Evolutionary conservation across 2,888 invertebrate genomes (phyloP), one percentile per base, ranked within the genome.

Genomic region (Antheraea yamamai): DNA sequence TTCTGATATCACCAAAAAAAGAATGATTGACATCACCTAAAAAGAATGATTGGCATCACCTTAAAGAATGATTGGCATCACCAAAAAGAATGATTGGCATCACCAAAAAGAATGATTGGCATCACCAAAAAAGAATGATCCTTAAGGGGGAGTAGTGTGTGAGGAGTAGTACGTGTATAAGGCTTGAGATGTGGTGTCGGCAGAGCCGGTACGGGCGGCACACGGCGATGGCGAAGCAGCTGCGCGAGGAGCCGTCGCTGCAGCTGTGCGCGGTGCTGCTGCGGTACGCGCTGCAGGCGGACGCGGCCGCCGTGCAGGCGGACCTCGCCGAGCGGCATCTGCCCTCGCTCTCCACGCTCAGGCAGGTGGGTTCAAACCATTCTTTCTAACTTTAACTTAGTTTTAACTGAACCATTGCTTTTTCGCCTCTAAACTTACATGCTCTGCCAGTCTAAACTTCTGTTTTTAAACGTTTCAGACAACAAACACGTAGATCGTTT

Each of bases 171-270:
- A 39, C 39, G 58, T 18, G 6, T 55, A 55, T 14, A 51, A 52
- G 12, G 16, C 14, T 52, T 20, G 20, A 20, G 2, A 4, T 12
- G 10, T 2, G n/a, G 18, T 66, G n/a, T 12, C 87, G 84, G 1
- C 91, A 98, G 98, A 98, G 98, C 89, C 98, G 98, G 73, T 98
- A 98, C 91, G 97, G 97, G 68, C 97, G 98, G 79, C 96, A 98
- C 85, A 98, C 98, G 51, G 97, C 98, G 47, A 95, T 99, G 85
- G 97, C 98, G 0, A 97, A 97, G 92, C 98, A 98, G 39, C 93
- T 99, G 39, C 98, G 98, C 89, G 98, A 98, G 91, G 99, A 99
- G 94, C 99, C 99, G 0, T 98, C 99, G 73, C 98, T 99, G 88
- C 99, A 99, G 89, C 95, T 99, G 80, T 98, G 98, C 89, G 97